A percentile compares a stretch with the other conserved stretches of the same genome.
These are phyloP conservation scores for Sclerodermus sp. DNA, from an alignment of 2,888 invertebrate genomes.

Conservation along the genomic window DNA sequence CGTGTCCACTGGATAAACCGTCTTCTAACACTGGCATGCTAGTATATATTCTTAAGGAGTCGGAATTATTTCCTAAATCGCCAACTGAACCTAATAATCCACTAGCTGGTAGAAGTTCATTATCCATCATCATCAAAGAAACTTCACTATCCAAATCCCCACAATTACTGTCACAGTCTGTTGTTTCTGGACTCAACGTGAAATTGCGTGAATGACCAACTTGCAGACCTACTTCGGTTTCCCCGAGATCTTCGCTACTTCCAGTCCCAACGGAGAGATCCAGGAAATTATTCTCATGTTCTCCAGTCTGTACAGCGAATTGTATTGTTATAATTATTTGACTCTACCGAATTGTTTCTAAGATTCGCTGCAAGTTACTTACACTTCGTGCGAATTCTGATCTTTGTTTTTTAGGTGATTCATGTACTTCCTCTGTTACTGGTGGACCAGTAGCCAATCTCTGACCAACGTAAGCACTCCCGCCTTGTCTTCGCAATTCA, in stretches of 20 bases:
- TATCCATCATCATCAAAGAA: constrained; percentile 75
- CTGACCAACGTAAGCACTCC: constrained; percentile 78
- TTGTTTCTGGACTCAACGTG: constrained; percentile 88
- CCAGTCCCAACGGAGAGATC: constrained; percentile 66
- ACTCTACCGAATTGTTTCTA: too few relatives aligned
- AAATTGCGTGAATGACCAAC: constrained; percentile 79
- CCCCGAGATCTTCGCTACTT: constrained; percentile 68
- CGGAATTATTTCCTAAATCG: constrained; percentile 65
- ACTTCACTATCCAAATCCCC: constrained; percentile 86
- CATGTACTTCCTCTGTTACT: constrained; percentile 53
- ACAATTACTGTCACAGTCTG: constrained; percentile 87
- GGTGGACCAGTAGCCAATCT: constrained; percentile 67
- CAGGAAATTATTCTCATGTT: constrained; percentile 64
- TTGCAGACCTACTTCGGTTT: constrained; percentile 66
- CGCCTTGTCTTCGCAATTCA: constrained; percentile 73
- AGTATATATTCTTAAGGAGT: constrained; percentile 68
- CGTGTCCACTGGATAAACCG: constrained; percentile 91
- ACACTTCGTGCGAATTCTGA: constrained; percentile 51
- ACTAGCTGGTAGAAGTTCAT: constrained; percentile 60
- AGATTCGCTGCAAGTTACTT: constrained; percentile 15
- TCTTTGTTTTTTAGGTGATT: constrained; percentile 54
- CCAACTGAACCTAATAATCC: constrained; percentile 57
- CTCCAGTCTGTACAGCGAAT: constrained; percentile 53
- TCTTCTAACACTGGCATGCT: constrained; percentile 93
- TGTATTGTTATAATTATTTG: background rate